Base-by-base conservation (phyloP, 2,888 invertebrate genomes). In the Patella ulyssiponensis region DNA sequence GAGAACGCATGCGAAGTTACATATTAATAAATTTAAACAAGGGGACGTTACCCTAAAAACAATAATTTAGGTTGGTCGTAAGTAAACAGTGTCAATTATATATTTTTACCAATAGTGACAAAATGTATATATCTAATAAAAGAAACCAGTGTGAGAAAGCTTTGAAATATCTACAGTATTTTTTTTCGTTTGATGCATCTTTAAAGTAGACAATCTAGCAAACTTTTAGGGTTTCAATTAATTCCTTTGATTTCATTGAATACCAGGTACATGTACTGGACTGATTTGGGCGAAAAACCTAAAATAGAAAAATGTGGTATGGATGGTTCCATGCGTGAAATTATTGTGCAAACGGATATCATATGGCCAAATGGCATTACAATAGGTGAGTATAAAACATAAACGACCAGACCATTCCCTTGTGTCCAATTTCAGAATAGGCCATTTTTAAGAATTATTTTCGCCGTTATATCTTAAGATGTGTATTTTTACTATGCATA, bases 351-450 rank as follows among this genome's bases (percentile, higher is more conserved):
- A 2, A 74, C 95, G 85, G 96, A 97, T 90, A 95, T 98, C 76
- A 95, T 95, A 90, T 99, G 98, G 98, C 98, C 99, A 44, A 98
- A 99, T 92, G 98, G 98, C 72, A 93, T 99, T 53, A 97, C 98
- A 3, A 92, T 99, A 69, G 92, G 91, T 90, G 83, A 77, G 85
- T 80, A 51, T 20, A 33, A 71, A 53, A n/a, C 5, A 20, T 14
- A 54, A 5, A n/a, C 0, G 17, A n/a, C 4, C 27, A 73, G n/a
- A 20, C 17, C 71, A 51, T 69, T 5, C 33, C 33, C 33, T 33
- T 0, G 7, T 33, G 33, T 33, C 33, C 0, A 33, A 33, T 33
- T 33, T 33, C 33, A 33, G 33, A 33, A 33, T 33, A 33, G 7
- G 4, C 33, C 7, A 33, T 33, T 33, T 33, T 33, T 33, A 33